These are phyloP conservation scores for Apteryx owenii DNA, from an alignment of 2,113 vertebrate genomes.

Conservation along the genomic window DNA sequence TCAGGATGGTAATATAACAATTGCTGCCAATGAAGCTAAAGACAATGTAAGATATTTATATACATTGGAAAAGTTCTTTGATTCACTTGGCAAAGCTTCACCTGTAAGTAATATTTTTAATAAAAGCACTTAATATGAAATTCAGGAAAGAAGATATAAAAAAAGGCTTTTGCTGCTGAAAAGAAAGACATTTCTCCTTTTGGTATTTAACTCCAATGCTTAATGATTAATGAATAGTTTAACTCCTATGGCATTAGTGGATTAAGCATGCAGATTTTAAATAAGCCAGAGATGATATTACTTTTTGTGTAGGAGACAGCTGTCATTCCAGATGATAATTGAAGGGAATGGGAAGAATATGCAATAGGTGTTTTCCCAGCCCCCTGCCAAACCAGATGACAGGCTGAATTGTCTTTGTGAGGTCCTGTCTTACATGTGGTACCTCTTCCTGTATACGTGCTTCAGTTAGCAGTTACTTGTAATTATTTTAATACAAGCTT, in stretches of 20 bases:
- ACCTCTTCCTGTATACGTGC: not conserved
- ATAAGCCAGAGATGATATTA: not conserved
- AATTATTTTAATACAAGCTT: not conserved
- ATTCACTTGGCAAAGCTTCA: slow-evolving; percentile 73
- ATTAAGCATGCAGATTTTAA: not conserved
- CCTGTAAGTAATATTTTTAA: slow-evolving; percentile 74
- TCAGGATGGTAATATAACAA: slow-evolving; percentile 81
- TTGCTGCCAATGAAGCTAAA: slow-evolving; percentile 85
- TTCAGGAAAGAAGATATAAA: not conserved
- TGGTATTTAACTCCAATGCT: not conserved
- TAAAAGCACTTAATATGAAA: not conserved
- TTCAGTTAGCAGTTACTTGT: not conserved
- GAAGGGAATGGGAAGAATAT: not conserved
- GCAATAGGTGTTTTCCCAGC: not conserved
- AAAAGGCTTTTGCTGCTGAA: not conserved
- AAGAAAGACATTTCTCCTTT: not conserved
- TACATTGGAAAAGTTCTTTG: slow-evolving; percentile 81
- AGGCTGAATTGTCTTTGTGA: not conserved
- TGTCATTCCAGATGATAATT: not conserved
- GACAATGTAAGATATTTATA: slow-evolving; percentile 84
- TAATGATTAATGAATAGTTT: not conserved
- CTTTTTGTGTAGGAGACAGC: not conserved
- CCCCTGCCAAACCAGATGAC: not conserved
- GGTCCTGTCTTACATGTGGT: not conserved
- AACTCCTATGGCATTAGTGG: not conserved